phyloP scores from a whole-genome alignment of 1,140 invertebrate genomes.

The Lamellibrachia luymesi region DNA sequence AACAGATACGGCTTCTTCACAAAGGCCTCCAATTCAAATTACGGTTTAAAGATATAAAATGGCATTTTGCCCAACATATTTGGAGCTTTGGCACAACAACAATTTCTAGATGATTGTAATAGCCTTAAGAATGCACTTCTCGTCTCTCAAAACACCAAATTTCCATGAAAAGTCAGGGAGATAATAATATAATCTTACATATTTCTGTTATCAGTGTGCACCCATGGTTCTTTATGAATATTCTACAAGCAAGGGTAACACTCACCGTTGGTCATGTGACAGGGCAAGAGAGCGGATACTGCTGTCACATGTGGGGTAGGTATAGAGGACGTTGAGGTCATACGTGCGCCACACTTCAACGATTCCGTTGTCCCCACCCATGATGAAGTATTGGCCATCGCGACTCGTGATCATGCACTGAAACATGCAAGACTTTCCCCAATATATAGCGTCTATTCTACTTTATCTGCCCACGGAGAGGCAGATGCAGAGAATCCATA shows the following conservation, averaged over 20 bases:
- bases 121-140: too few relatives aligned
- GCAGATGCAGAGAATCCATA: too few relatives aligned
- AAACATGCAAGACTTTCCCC: slow-evolving; percentile 35
- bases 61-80: background rate
- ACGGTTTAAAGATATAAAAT: background rate
- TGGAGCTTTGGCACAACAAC: background rate
- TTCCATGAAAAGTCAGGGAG: too few relatives aligned
- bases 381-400: slow-evolving; percentile 93
- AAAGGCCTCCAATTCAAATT: background rate
- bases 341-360: slow-evolving; percentile 98
- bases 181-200: too few relatives aligned
- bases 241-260: background rate
- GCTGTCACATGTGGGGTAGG: slow-evolving; percentile 94
- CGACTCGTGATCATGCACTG: slow-evolving; percentile 91
- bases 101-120: too few relatives aligned
- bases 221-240: too few relatives aligned
- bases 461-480: too few relatives aligned
- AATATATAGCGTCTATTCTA: too few relatives aligned
- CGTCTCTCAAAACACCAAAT: too few relatives aligned
- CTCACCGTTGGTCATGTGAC: slow-evolving; percentile 93
- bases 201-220: too few relatives aligned
- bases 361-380: slow-evolving; percentile 94
- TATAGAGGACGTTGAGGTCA: slow-evolving; percentile 92
- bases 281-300: slow-evolving; percentile 88
- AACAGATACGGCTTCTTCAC: background rate